Base-by-base conservation (phyloP, 2,113 vertebrate species). In the Lepus americanus region DNA sequence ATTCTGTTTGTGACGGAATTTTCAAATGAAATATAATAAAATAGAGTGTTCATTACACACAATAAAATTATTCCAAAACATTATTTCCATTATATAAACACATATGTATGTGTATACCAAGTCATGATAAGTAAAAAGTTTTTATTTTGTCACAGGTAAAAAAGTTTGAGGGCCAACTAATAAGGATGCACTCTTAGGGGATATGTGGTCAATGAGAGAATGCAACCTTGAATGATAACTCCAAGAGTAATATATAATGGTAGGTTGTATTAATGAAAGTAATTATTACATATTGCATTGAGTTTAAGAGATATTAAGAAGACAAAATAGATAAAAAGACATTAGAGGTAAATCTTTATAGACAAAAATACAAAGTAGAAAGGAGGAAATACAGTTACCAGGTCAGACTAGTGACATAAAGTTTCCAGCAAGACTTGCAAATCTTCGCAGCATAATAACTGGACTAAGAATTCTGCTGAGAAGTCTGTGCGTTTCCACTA, bases 11-110 rank as follows among this genome's bases (percentile, higher is more conserved):
- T 84, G 61, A 77, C 6, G 51, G 1, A 11, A 80, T 36, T 70
- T 88, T 44, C 3, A 81, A 85, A 85, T 81, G 16, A 93, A 77
- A 79, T 84, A 61, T 72, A 9, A 73, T 36, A 76, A 39, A 81
- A 25, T 49, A 70, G 9, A 76, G 31, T 59, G 9, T 13, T 0
- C 6, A 70, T 36, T 22, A 59, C 11, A 84, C 5, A 84, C 12
- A 69, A 64, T 23, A n/a, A 64, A 89, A 5, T 66, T 89, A 85
- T 63, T 36, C 22, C n/a, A 80, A 36, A 36, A 51, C 22, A 51
- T 80, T 83, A 11, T 63, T 67, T 89, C 72, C 3, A n/a, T 66
- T 85, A 67, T 1, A 12, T 64, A 63, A 73, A 36, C 6, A 31
- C 16, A 27, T 22, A 17, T 19, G 6, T 20, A 33, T 44, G 2